A percentile compares a stretch with the other conserved stretches of the same genome.
Evolutionary conservation across 2,888 invertebrate genomes (phyloP).

Genomic region (Rhorus exstirpatorius): DNA sequence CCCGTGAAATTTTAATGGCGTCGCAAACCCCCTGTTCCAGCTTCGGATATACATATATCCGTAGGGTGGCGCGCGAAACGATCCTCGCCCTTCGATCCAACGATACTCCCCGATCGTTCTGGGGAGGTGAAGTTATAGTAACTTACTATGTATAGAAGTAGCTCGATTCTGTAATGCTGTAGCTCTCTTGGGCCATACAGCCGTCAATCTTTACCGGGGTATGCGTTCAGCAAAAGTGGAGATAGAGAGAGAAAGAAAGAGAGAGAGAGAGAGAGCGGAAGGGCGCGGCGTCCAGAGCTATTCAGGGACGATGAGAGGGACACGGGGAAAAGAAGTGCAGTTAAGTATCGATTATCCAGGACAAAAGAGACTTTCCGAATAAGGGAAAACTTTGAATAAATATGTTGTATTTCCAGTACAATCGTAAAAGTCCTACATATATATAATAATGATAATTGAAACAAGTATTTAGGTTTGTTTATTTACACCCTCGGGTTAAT

Average conservation of each 20-base stretch:
- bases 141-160: conserved; percentile 11
- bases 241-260: conserved; percentile 11
- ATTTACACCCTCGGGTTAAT: no score
- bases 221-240: conserved; percentile 22
- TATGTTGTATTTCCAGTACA: no score
- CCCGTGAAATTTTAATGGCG: conserved; percentile 79
- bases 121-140: conserved; percentile 30
- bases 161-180: conserved; percentile 30
- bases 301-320: conserved; percentile 28
- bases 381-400: neutral
- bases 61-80: conserved; percentile 60
- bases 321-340: conserved; percentile 29
- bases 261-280: conserved; percentile 10
- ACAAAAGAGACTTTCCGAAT: neutral
- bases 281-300: conserved; percentile 41
- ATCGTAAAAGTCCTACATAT: no score
- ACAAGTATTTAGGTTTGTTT: no score
- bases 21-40: conserved; percentile 69
- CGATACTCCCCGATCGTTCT: conserved; percentile 59
- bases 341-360: conserved; percentile 2
- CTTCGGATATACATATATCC: conserved; percentile 29
- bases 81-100: conserved; percentile 62
- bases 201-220: conserved; percentile 55
- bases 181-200: conserved; percentile 27
- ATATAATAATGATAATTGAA: no score